Conservation (phyloP, 2,113 vertebrate genomes). For the Clarias gariepinus region DNA sequence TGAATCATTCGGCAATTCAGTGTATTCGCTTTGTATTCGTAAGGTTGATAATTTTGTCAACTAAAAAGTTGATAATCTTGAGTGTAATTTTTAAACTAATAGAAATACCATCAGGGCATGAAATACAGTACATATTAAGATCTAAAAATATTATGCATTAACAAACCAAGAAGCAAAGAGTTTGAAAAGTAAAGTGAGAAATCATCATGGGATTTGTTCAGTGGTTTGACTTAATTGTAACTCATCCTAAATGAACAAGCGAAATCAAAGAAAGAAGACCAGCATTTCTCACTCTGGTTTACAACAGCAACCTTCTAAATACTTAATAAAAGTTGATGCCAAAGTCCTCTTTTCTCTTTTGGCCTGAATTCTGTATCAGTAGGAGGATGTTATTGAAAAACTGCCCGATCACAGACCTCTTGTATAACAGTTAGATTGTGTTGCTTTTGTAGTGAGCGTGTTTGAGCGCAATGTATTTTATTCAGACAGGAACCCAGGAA, state of each 20-base stretch:
- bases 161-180: background rate
- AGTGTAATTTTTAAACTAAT: too few species aligned
- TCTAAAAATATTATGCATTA: too few species aligned
- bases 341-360: background rate
- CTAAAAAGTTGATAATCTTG: too few species aligned
- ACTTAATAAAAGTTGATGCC: conserved; percentile 23
- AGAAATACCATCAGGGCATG: too few species aligned
- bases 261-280: conserved; percentile 19
- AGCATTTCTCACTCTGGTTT: background rate
- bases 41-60: too few species aligned
- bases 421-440: background rate
- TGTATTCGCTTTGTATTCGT: background rate
- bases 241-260: conserved; percentile 19
- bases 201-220: conserved; percentile 41
- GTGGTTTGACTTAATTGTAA: conserved; percentile 32
- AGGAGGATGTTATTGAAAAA: conserved; percentile 6
- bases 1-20: background rate
- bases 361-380: background rate
- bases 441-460: conserved; percentile 3
- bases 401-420: background rate
- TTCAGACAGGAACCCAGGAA: conserved; percentile 20
- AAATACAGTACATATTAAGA: too few species aligned
- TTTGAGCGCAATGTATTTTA: conserved; percentile 17
- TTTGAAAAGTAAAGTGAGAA: conserved; percentile 24
- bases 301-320: conserved; percentile 39